A percentile compares a stretch with the other conserved stretches of the same genome.
Conservation (phyloP, 1,140 invertebrate species). For the Sitophilus oryzae region DNA sequence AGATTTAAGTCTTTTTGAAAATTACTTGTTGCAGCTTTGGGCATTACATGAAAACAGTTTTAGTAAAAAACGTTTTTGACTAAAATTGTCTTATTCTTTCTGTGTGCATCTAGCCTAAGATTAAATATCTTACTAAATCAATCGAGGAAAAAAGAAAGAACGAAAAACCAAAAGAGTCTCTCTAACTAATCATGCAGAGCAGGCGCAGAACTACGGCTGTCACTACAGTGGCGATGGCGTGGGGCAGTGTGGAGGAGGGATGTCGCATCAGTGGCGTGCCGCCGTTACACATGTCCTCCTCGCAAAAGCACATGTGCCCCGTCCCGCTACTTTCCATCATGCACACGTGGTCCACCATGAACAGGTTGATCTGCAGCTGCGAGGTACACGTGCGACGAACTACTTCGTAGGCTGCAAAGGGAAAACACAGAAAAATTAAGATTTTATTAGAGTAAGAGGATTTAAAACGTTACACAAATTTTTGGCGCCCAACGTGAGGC, state of each 20-base stretch:
- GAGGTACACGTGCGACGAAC: constrained; percentile 85
- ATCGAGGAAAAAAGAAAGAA: no score
- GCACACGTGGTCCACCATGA: constrained; percentile 97
- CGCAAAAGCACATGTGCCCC: constrained; percentile 97
- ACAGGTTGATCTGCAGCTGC: constrained; percentile 89
- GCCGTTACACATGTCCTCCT: constrained; percentile 90
- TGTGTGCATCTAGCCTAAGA: no score
- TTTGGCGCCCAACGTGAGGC: no score
- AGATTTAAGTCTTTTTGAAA: no score
- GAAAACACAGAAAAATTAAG: constrained; percentile 6
- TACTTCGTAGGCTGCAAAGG: constrained; percentile 74
- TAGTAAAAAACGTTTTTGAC: no score
- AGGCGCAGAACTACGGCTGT: constrained; percentile 32
- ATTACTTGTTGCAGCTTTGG: no score
- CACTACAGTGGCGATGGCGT: constrained; percentile 26
- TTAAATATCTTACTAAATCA: no score
- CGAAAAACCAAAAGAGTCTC: background rate
- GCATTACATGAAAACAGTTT: no score
- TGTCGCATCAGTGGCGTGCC: constrained; percentile 20
- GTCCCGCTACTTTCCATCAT: constrained; percentile 95
- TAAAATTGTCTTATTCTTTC: no score
- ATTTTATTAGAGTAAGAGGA: background rate
- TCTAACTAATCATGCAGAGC: constrained; percentile 37
- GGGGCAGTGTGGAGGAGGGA: background rate
- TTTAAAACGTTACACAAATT: background rate